Evolutionary conservation across 1,140 invertebrate species (phyloP), one percentile per base, ranked within the genome.

Genomic region (Drosophila gunungcola): DNA sequence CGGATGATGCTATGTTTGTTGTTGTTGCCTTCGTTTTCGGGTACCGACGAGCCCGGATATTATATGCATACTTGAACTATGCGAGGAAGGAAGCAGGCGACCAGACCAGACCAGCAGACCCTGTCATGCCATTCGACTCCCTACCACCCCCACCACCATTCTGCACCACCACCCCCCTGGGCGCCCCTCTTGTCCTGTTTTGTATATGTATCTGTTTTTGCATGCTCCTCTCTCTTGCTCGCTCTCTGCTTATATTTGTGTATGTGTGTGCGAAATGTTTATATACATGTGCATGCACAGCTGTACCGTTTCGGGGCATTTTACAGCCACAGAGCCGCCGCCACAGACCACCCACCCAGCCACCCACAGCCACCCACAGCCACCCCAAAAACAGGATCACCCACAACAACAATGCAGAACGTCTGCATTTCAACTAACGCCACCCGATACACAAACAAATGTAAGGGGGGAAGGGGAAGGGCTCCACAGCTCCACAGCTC

Each of bases 21-120:
- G 82, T 65, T 36, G 32, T 58, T 46, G 56, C 43, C 43, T 58
- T 68, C 64, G 78, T 80, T 86, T 86, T 89, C 75, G 67, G 83
- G 84, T 51, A 80, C 63, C 80, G 84, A 88, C 75, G 64, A 72
- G 69, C 84, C 84, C 84, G 84, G 84, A 88, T 89, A 88, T 88
- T 88, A 88, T 88, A 88, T 88, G 84, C 84, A 88, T 88, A 89
- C 84, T 88, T 88, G 84, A 88, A 89, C 84, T 84, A 88, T 88
- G 84, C 83, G 80, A 79, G 80, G 68, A 81, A 86, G 82, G 82
- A 86, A 86, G 69, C 78, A 41, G 41, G 34, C 58, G 64, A 80
- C 42, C 63, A 62, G 64, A 80, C 42, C 63, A 62, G 76, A 46
- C 61, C 60, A 49, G 60, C 48, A 65, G 49, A 52, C 42, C 48